Conservation (phyloP, 2,113 vertebrate species). For the Amia ocellicauda region DNA sequence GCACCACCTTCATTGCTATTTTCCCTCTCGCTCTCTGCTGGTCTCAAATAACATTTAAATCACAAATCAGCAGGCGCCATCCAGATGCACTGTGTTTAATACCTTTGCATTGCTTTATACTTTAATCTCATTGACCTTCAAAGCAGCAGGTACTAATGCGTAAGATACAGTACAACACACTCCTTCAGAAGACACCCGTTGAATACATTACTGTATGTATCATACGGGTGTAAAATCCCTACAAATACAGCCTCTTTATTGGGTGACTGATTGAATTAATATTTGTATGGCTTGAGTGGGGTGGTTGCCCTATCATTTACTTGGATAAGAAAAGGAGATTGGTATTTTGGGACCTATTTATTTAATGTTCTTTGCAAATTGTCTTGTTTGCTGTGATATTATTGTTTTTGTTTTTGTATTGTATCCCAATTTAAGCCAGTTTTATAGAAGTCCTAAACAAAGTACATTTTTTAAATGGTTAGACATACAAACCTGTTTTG, state of each 20-base stretch:
- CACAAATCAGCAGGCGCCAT: constrained; percentile 51
- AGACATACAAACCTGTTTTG: not conserved
- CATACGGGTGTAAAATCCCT: not conserved
- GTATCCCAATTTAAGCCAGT: too few species aligned
- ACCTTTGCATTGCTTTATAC: constrained; percentile 27
- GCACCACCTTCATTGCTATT: constrained; percentile 33
- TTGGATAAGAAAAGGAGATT: too few species aligned
- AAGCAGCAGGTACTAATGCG: constrained; percentile 36
- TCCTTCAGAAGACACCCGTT: not conserved
- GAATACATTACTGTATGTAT: constrained; percentile 6
- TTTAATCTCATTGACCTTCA: constrained; percentile 47
- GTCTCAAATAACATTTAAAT: constrained; percentile 67
- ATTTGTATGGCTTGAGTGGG: not conserved
- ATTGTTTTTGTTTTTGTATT: too few species aligned
- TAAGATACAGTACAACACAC: constrained; percentile 2
- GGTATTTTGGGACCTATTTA: too few species aligned
- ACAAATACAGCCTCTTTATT: not conserved
- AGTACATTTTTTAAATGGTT: too few species aligned
- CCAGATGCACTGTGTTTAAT: constrained; percentile 42
- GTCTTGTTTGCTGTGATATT: too few species aligned
- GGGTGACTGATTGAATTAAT: not conserved
- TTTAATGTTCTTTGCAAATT: too few species aligned
- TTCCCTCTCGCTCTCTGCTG: constrained; percentile 15
- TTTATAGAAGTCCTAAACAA: too few species aligned
- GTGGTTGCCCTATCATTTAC: too few species aligned